Base-by-base conservation (phyloP, 1,140 invertebrate genomes). In the Dryas iulia region DNA sequence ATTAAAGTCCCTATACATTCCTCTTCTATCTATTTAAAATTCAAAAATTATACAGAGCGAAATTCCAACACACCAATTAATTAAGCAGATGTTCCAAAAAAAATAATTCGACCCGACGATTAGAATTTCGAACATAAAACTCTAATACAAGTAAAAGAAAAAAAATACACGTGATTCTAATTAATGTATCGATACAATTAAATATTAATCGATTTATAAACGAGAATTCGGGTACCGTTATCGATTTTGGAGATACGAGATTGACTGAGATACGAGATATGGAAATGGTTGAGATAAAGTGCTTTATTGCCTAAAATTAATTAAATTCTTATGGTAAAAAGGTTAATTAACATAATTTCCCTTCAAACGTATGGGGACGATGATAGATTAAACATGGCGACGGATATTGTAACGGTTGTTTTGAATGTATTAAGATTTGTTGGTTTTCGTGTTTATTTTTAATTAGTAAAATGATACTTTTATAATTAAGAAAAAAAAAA, bases 221-320 rank as follows among this genome's bases (percentile, higher is more conserved):
- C 39, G 39, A 47, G 31, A 59, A 35, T 59, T 59, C 18, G 21
- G 12, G 25, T 1, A 35, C 59, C 59, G 59, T 53, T 53, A 62
- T 53, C 11, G 35, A 18, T 39, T n/a, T 39, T 1, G 26, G 24
- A 52, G 14, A 61, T 35, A 23, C 11, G 21, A 60, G 7, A 60
- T 60, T 7, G 33, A 24, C 30, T 21, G 21, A 39, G 30, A 31
- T 67, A 67, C 12, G 21, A 39, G 30, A 31, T 67, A 67, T 67
- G 66, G 47, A 61, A 67, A 67, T 67, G 24, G 54, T 8, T 62
- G 47, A 67, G 54, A 56, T 56, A 57, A 67, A 67, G 54, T 31
- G 59, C 23, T 67, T 67, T 67, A 67, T 67, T 61, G 39, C 59
- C 7, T 56, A 47, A 61, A 67, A 69, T 69, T 69, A 69, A 62